Evolutionary conservation across 1,140 invertebrate species (phyloP).

Genomic region (Planococcus citri): DNA sequence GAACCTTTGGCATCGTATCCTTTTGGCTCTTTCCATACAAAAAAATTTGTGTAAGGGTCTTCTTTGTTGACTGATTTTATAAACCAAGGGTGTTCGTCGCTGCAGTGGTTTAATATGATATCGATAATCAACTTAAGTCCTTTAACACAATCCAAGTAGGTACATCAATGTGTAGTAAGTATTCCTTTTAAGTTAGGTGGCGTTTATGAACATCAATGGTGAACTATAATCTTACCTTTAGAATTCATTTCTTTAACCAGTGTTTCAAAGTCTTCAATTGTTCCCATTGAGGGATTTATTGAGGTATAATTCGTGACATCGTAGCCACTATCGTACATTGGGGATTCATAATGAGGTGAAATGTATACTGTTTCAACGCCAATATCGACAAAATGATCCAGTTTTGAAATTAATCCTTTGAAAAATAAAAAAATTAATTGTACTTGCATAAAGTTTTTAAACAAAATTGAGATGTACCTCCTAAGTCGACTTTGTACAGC

Average conservation of each 20-base stretch:
- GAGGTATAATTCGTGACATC: conserved; percentile 59
- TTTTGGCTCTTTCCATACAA: conserved; percentile 55
- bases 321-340: conserved; percentile 56
- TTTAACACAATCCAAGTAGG: background rate
- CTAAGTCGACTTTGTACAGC: too few species aligned
- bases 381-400: conserved; percentile 49
- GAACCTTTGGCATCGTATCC: conserved; percentile 33
- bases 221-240: conserved; percentile 34
- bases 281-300: conserved; percentile 56
- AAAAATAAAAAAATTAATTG: too few species aligned
- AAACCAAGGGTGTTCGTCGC: conserved; percentile 67
- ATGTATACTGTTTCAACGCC: conserved; percentile 56
- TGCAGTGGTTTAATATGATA: conserved; percentile 74
- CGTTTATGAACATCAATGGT: too few species aligned
- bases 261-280: conserved; percentile 53
- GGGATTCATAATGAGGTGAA: conserved; percentile 54
- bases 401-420: conserved; percentile 43
- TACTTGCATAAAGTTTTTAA: too few species aligned
- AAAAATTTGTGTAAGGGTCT: conserved; percentile 54
- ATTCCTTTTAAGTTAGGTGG: too few species aligned
- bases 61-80: conserved; percentile 38
- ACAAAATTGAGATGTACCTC: too few species aligned
- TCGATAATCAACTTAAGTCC: conserved; percentile 68
- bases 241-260: conserved; percentile 45
- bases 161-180: too few species aligned